Evolutionary conservation across 2,113 vertebrate species (phyloP), one percentile per base, ranked within the genome.

Genomic region (Chascanopsetta lugubris): DNA sequence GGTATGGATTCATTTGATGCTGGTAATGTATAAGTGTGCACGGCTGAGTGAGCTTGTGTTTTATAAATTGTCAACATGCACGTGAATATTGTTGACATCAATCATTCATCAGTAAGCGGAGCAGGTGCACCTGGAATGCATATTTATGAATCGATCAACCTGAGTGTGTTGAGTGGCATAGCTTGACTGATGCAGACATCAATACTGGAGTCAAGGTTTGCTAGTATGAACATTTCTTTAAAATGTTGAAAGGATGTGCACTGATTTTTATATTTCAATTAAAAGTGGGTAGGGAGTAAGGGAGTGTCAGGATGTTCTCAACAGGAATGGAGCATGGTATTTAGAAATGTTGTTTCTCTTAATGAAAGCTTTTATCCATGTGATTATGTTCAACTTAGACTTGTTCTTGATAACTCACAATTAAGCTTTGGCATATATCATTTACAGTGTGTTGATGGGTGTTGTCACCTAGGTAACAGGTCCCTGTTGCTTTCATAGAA

Each of bases 401-500:
- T n/a, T n/a, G n/a, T n/a, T n/a, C n/a, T n/a, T n/a, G n/a, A n/a
- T n/a, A n/a, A n/a, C n/a, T n/a, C n/a, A n/a, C 34, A 15, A 1
- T 12, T 36, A 13, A 13, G 34, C 34, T 36, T 13, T 46, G 9
- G 42, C 11, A 45, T 20, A 45, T 21, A 8, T 6, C 3, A n/a
- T 20, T n/a, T n/a, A 25, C 17, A n/a, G 38, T 42, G 38, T 38
- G 59, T 34, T 38, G 45, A 10, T 51, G 22, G 20, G 46, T 11
- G 9, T 24, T 83, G 95, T 94, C 84, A 98, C 96, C 90, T 94
- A 32, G 97, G 97, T 73, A 93, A 89, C 64, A 98, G 90, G 30
- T 87, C 96, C 90, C 92, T 94, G 91, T 96, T 96, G 90, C 94
- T 97, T 92, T 97, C 96, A 3, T 98, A 99, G 90, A 95, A 98